Percentiles rank a stretch among this genome's conserved stretches.
phyloP scores from a whole-genome alignment of 1,140 invertebrate species.

The Ectropis grisescens region DNA sequence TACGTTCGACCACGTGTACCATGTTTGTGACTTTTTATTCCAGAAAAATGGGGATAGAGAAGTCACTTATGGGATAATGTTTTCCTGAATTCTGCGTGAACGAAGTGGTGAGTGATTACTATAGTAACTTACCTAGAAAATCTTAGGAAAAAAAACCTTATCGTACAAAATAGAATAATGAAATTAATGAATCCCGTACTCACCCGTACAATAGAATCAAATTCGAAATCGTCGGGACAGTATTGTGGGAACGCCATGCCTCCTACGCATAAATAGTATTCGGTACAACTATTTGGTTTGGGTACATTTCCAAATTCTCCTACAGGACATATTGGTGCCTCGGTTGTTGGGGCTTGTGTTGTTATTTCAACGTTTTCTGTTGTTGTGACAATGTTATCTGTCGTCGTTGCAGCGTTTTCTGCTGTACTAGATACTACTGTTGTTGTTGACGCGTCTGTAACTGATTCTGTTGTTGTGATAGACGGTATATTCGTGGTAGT shows the following conservation, averaged over 20 bases:
- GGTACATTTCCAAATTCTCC: slow-evolving; percentile 6
- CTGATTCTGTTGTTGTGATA: not conserved
- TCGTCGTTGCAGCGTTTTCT: not conserved
- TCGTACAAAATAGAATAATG: no score
- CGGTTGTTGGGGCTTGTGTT: not conserved
- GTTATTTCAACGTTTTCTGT: not conserved
- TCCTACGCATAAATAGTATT: slow-evolving; percentile 11
- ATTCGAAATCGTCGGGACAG: slow-evolving; percentile 19
- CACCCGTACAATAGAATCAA: no score
- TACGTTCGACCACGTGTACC: no score
- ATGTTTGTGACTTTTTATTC: no score
- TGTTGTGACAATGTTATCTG: not conserved
- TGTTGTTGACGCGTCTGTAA: not conserved
- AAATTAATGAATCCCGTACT: no score
- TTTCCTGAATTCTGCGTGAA: no score
- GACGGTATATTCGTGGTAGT: not conserved
- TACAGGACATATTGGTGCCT: slow-evolving; percentile 4
- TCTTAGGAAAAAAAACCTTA: no score
- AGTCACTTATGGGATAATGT: no score
- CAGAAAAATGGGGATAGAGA: no score
- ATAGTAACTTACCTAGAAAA: no score
- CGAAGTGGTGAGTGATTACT: no score
- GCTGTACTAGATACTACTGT: not conserved
- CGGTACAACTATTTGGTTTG: slow-evolving; percentile 8
- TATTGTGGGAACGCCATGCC: slow-evolving; percentile 7